Evolutionary conservation across 1,140 invertebrate genomes (phyloP).

Genomic region (Schlechtendalia chinensis): DNA sequence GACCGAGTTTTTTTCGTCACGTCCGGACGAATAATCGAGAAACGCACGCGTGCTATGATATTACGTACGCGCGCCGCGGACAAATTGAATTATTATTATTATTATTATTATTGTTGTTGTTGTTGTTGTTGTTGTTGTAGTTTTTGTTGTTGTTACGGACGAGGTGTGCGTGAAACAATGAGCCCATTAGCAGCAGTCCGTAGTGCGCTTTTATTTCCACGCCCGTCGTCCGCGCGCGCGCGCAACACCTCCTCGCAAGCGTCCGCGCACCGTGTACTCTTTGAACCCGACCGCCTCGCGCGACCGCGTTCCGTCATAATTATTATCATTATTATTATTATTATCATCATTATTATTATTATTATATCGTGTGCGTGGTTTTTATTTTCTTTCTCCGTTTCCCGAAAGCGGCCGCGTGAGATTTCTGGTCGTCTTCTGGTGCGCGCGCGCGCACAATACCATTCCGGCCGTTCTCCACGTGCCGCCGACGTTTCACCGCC

Average conservation of each 20-base stretch:
- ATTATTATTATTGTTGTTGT: too few relatives aligned
- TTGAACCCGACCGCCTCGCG: constrained; percentile 26
- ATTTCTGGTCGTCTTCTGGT: neutral
- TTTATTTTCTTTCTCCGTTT: neutral
- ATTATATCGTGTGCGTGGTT: too few relatives aligned
- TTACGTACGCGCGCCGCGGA: neutral
- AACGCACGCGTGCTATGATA: neutral
- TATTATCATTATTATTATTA: too few relatives aligned
- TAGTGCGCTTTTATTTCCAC: neutral
- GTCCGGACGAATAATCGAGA: constrained; percentile 32
- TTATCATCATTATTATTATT: too few relatives aligned
- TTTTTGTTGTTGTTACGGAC: too few relatives aligned
- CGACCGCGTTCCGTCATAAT: neutral
- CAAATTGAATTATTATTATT: constrained; percentile 44
- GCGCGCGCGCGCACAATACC: neutral
- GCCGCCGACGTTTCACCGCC: neutral
- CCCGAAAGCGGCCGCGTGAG: neutral
- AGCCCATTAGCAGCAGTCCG: constrained; percentile 30
- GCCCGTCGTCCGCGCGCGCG: constrained; percentile 22
- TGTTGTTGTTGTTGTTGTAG: too few relatives aligned
- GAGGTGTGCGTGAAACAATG: constrained; percentile 36
- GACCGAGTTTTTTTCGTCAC: too few relatives aligned
- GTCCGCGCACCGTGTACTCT: neutral
- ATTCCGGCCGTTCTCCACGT: neutral
- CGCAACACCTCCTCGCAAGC: too few relatives aligned